phyloP scores from a whole-genome alignment of 2,888 invertebrate genomes.

The Scaptomyza parva region DNA sequence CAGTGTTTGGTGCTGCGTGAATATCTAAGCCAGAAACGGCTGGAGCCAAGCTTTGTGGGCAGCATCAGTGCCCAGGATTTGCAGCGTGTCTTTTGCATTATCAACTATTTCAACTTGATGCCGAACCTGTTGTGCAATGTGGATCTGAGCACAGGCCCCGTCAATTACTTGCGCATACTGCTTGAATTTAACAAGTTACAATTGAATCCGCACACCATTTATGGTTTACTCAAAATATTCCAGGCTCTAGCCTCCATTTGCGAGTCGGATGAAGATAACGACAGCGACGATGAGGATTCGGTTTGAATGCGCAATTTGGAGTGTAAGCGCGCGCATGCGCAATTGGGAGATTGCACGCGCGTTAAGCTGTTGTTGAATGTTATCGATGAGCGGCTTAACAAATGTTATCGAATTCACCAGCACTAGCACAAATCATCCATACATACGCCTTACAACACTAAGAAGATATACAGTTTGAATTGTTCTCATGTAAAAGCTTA shows the following conservation, averaged over 20 bases:
- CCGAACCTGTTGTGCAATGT: constrained; percentile 82
- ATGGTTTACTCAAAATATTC: constrained; percentile 79
- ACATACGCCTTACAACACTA: constrained; percentile 21
- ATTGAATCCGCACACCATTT: constrained; percentile 77
- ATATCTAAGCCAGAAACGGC: constrained; percentile 72
- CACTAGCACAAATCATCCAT: background rate
- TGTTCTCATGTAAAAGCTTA: background rate
- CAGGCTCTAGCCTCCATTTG: constrained; percentile 51
- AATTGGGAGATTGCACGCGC: too few relatives aligned
- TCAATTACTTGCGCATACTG: constrained; percentile 81
- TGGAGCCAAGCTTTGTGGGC: constrained; percentile 70
- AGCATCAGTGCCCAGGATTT: constrained; percentile 69
- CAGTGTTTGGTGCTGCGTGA: constrained; percentile 72
- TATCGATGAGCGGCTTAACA: constrained; percentile 6
- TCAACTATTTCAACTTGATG: constrained; percentile 80
- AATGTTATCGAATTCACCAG: background rate
- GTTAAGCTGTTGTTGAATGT: background rate
- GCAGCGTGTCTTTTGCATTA: constrained; percentile 77
- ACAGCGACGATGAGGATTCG: constrained; percentile 1
- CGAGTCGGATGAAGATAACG: background rate
- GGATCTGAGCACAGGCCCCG: constrained; percentile 67
- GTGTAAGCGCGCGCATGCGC: background rate
- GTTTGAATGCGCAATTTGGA: constrained; percentile 1
- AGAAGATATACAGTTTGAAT: constrained; percentile 3
- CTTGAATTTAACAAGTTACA: constrained; percentile 81